A percentile compares a stretch with the other conserved stretches of the same genome.
These are phyloP conservation scores for Ennomos fuscantarius DNA, from an alignment of 2,888 invertebrate species.

Conservation along the genomic window DNA sequence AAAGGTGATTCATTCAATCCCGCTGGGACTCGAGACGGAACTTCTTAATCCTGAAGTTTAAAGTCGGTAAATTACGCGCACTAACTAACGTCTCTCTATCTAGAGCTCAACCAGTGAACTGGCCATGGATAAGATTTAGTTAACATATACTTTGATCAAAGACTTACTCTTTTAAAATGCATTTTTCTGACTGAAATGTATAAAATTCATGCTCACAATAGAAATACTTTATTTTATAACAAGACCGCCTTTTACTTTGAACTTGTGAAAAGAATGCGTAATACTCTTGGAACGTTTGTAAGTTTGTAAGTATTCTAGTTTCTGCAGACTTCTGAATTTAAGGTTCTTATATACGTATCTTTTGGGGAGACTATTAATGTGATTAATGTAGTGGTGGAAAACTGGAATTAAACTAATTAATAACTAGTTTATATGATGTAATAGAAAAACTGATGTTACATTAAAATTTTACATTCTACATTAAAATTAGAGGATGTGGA, in stretches of 20 bases:
- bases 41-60: slow-evolving; percentile 35
- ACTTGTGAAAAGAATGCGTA: slow-evolving; percentile 41
- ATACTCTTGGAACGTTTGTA: slow-evolving; percentile 39
- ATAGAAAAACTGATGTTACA: too few relatives aligned
- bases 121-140: slow-evolving; percentile 3
- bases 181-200: slow-evolving; percentile 5
- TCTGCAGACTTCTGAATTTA: slow-evolving; percentile 42
- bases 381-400: too few relatives aligned
- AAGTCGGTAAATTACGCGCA: slow-evolving; percentile 34
- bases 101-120: slow-evolving; percentile 22
- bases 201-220: slow-evolving; percentile 7
- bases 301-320: slow-evolving; percentile 55
- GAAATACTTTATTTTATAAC: slow-evolving; percentile 29
- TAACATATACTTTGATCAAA: slow-evolving; percentile 16
- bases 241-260: slow-evolving; percentile 36
- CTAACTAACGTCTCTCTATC: slow-evolving; percentile 22
- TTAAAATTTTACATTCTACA: too few relatives aligned
- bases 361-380: slow-evolving; percentile 30
- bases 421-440: too few relatives aligned
- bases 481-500: too few relatives aligned
- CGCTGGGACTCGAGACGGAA: slow-evolving; percentile 31
- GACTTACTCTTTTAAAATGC: slow-evolving; percentile 5
- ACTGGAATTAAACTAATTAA: too few relatives aligned
- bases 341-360: slow-evolving; percentile 36
- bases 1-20: slow-evolving; percentile 38